phyloP scores from a whole-genome alignment of 2,113 vertebrate genomes.

The Rhipidura dahli region DNA sequence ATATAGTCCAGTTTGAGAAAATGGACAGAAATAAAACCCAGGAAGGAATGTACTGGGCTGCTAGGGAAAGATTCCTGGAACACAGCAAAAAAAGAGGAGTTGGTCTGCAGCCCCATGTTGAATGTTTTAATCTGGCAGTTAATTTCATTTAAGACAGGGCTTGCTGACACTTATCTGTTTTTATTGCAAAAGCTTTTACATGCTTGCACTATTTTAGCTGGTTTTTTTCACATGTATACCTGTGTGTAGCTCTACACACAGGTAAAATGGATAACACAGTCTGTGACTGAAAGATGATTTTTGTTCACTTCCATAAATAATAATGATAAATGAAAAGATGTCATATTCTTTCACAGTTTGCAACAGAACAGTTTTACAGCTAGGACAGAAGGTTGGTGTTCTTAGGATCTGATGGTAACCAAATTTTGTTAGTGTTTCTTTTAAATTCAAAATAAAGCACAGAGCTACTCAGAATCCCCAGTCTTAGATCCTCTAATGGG shows the following conservation, averaged over 20 bases:
- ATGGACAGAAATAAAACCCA: not conserved
- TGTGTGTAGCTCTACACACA: not conserved
- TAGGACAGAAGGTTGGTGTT: not conserved
- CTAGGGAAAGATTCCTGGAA: not conserved
- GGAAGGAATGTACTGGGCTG: not conserved
- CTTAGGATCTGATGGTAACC: not conserved
- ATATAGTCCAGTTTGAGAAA: not conserved
- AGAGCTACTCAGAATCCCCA: not conserved
- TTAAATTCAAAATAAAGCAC: not conserved
- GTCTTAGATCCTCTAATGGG: not conserved
- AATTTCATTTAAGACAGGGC: not conserved
- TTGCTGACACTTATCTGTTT: not conserved
- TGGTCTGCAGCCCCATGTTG: not conserved
- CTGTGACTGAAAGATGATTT: not conserved
- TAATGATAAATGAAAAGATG: not conserved
- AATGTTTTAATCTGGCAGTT: not conserved
- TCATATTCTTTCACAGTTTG: not conserved
- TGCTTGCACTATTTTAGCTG: not conserved
- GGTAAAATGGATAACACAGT: not conserved
- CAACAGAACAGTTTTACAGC: not conserved
- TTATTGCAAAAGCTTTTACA: not conserved
- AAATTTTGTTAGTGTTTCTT: not conserved
- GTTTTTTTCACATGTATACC: accelerated
- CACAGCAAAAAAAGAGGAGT: accelerated
- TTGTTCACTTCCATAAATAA: not conserved